Evolutionary conservation across 2,113 vertebrate species (phyloP), one percentile per base, ranked within the genome.

Genomic region (Glareola pratincola): DNA sequence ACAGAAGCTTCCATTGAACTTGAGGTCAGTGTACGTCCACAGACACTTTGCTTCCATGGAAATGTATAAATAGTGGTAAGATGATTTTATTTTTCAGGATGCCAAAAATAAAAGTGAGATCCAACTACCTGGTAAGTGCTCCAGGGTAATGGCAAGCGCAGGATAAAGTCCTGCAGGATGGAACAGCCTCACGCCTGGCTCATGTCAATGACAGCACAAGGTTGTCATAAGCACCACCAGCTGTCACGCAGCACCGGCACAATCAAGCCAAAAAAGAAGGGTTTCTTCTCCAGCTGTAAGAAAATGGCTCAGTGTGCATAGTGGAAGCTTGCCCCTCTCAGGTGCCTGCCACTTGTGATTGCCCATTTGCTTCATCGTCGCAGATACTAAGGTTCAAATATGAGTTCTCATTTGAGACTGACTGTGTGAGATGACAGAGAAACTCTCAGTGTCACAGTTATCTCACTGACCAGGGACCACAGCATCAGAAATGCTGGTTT

Each of bases 221-320:
- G 62, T 94, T 94, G 88, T 93, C 92, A 89, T 93, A 90, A 85
- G 30, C 71, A 62, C 30, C 73, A 82, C 86, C 80, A 87, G 36
- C 63, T 68, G 54, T 63, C 71, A 63, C 43, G 64, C 41, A 81
- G 26, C 48, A 82, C 29, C 0, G 1, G 26, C 12, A 72, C 1
- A 4, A 72, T 37, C 84, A 78, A 78, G 41, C 4, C 50, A 51
- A 60, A 75, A 77, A 82, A 79, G 37, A 74, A 85, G 26, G 4
- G 14, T 39, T 59, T 92, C 50, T 86, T 71, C 69, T 91, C 30
- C n/a, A 37, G 5, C 12, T 78, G 34, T 50, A 81, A 89, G 56
- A 72, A 89, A 89, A 75, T 5, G 62, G 19, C 23, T 85, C 51
- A 56, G 20, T 36, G 30, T 24, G 21, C 17, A 12, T 24, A 2